phyloP scores from a whole-genome alignment of 2,113 vertebrate species.

The Cathartes aura region DNA sequence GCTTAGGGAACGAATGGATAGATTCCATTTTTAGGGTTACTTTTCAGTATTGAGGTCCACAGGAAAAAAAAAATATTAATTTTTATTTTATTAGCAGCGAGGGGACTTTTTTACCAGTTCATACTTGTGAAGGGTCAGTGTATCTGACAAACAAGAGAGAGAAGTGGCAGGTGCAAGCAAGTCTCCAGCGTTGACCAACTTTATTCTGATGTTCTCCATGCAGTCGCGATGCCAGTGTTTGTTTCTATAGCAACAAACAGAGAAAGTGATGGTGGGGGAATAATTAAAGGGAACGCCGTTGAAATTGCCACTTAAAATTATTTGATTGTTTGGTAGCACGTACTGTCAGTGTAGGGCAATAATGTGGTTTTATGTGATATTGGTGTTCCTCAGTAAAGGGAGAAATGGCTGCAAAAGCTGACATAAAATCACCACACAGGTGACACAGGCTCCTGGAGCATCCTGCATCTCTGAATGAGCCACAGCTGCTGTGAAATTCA shows the following conservation, averaged over 20 bases:
- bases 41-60: background rate
- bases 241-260: slow-evolving; percentile 67
- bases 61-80: background rate
- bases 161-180: background rate
- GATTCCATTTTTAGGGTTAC: background rate
- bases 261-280: slow-evolving; percentile 37
- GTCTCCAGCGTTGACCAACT: background rate
- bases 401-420: slow-evolving; percentile 1
- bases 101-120: background rate
- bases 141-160: background rate
- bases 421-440: background rate
- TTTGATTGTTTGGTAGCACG: background rate
- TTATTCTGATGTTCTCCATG: background rate
- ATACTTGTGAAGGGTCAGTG: background rate
- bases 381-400: slow-evolving; percentile 1
- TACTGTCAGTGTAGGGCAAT: slow-evolving; percentile 15
- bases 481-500: background rate
- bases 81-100: background rate
- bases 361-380: slow-evolving; percentile 4
- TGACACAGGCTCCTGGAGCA: background rate
- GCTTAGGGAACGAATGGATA: background rate
- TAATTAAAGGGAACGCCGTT: slow-evolving; percentile 43
- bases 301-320: slow-evolving; percentile 49
- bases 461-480: background rate
- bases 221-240: background rate